These are phyloP conservation scores for Allacma fusca DNA, from an alignment of 2,888 invertebrate species.

Conservation along the genomic window DNA sequence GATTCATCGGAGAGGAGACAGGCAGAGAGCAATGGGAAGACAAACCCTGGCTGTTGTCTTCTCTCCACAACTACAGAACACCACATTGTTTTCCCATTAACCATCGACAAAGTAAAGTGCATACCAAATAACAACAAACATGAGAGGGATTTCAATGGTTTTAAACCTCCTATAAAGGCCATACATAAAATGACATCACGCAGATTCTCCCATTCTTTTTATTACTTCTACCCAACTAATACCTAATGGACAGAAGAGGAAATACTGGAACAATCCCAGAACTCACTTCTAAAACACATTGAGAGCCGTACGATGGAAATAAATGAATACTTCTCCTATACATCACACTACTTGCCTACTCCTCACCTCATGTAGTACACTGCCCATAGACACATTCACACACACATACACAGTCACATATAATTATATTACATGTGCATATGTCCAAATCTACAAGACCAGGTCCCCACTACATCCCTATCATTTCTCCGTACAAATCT, in stretches of 20 bases:
- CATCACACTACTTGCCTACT: too few species aligned
- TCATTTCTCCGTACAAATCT: too few species aligned
- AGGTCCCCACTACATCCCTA: too few species aligned
- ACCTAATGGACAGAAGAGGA: not conserved
- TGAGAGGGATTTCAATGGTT: not conserved
- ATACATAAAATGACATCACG: not conserved
- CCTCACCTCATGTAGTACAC: too few species aligned
- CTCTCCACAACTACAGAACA: not conserved
- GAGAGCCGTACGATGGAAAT: not conserved
- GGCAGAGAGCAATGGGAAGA: not conserved
- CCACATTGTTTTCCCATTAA: constrained; percentile 41
- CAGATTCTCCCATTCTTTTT: not conserved
- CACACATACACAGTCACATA: too few species aligned
- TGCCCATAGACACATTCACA: too few species aligned
- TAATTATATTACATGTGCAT: too few species aligned
- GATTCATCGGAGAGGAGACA: not conserved
- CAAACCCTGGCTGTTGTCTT: not conserved
- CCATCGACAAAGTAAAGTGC: constrained; percentile 33
- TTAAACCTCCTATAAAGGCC: not conserved
- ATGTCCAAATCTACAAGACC: too few species aligned
- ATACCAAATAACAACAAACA: constrained; percentile 40
- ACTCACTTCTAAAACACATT: constrained; percentile 7
- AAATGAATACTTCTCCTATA: not conserved
- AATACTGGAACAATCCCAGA: constrained; percentile 16
- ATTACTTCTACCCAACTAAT: not conserved